Conservation (phyloP, 2,113 vertebrate species). For the Tychaedon coryphoeus region DNA sequence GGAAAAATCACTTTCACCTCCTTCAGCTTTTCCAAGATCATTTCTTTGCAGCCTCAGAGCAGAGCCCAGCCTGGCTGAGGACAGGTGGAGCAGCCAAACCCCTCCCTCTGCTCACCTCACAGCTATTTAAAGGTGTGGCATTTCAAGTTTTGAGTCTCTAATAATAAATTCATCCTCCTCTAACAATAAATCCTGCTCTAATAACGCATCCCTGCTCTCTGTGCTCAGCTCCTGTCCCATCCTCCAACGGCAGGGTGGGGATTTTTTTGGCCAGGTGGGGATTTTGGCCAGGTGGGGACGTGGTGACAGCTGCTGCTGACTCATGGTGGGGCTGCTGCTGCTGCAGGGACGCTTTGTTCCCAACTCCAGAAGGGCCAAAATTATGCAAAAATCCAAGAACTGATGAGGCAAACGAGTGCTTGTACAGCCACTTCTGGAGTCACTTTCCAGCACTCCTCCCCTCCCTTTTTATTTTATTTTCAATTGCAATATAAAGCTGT, state of each 20-base stretch:
- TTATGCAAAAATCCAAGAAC: background rate
- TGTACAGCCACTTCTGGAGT: background rate
- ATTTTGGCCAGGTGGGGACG: background rate
- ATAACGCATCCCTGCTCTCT: background rate
- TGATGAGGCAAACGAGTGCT: background rate
- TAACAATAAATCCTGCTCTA: background rate
- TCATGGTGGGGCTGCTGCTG: background rate
- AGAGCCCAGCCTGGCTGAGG: background rate
- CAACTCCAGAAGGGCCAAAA: background rate
- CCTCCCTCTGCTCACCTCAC: background rate
- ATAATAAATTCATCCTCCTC: background rate
- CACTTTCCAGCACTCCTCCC: background rate
- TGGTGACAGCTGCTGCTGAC: background rate
- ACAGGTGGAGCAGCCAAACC: background rate
- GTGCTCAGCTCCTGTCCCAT: background rate
- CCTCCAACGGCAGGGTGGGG: background rate
- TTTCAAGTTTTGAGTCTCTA: background rate
- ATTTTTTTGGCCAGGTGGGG: background rate
- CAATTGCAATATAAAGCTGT: background rate
- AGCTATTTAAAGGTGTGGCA: background rate
- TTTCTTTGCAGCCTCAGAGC: fast-evolving
- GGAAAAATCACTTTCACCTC: background rate
- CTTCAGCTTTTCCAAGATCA: fast-evolving
- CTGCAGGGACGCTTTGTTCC: background rate
- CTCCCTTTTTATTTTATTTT: background rate